phyloP scores from a whole-genome alignment of 2,113 vertebrate genomes.

The Grammomys dolichurus region DNA sequence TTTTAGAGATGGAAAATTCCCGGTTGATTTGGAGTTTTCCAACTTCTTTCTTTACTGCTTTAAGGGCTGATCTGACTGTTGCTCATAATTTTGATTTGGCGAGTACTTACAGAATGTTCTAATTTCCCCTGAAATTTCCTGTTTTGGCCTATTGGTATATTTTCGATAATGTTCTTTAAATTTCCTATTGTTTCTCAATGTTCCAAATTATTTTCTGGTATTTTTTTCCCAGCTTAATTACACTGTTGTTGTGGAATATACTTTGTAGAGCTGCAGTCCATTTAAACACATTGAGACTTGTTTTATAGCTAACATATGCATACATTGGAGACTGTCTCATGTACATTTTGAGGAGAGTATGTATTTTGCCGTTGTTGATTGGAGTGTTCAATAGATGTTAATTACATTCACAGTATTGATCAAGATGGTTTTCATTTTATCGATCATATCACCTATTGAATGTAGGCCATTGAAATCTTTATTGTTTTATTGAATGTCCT shows the following conservation, averaged over 20 bases:
- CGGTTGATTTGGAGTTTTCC: neutral
- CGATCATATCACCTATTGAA: neutral
- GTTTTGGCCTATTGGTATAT: neutral
- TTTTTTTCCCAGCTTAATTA: conserved; percentile 3
- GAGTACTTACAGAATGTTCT: neutral
- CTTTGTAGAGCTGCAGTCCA: neutral
- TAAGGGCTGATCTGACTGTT: neutral
- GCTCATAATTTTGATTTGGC: neutral
- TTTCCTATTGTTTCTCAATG: neutral
- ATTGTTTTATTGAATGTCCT: neutral
- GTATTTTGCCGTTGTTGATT: conserved; percentile 9
- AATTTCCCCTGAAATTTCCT: neutral
- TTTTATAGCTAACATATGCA: neutral
- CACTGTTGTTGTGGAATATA: neutral
- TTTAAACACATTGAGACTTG: conserved; percentile 12
- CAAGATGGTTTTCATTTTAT: neutral
- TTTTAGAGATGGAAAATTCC: conserved; percentile 18
- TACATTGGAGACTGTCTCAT: neutral
- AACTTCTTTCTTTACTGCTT: neutral
- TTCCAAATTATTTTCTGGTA: neutral
- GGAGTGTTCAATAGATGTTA: neutral
- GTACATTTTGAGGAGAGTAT: conserved; percentile 3
- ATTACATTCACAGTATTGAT: neutral
- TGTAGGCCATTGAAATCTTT: neutral
- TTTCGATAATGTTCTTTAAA: neutral